phyloP scores from a whole-genome alignment of 2,888 invertebrate genomes.

The Agonopterix subpropinquella region DNA sequence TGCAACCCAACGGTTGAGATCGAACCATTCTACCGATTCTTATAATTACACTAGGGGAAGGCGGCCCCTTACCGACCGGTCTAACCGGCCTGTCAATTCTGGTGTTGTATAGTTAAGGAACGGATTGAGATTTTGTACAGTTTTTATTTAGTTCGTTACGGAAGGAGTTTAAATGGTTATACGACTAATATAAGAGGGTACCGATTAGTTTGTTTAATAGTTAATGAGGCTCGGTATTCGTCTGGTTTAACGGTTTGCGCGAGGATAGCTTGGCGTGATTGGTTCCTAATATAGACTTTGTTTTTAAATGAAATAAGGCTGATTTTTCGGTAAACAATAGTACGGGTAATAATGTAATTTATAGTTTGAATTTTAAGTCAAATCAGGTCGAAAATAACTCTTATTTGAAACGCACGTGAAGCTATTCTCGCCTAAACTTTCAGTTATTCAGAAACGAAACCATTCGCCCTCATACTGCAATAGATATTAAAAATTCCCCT shows the following conservation, averaged over 20 bases:
- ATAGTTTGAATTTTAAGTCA: slow-evolving; percentile 31
- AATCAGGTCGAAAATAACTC: slow-evolving; percentile 31
- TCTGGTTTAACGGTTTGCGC: slow-evolving; percentile 30
- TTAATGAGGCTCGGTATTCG: slow-evolving; percentile 28
- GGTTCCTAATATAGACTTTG: slow-evolving; percentile 69
- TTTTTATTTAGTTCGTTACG: slow-evolving; percentile 20
- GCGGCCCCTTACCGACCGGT: slow-evolving; percentile 41
- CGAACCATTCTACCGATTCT: slow-evolving; percentile 8
- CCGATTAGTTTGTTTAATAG: slow-evolving; percentile 16
- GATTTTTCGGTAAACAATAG: slow-evolving; percentile 55
- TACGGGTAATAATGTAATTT: slow-evolving; percentile 58
- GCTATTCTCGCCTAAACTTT: slow-evolving; percentile 44
- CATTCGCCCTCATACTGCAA: neutral
- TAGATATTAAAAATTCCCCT: neutral
- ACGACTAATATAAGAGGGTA: slow-evolving; percentile 29
- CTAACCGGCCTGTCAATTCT: slow-evolving; percentile 33
- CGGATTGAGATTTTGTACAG: slow-evolving; percentile 52
- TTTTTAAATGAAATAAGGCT: slow-evolving; percentile 59
- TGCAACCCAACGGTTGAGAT: slow-evolving; percentile 67
- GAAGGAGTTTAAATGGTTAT: slow-evolving; percentile 29
- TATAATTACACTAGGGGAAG: slow-evolving; percentile 59
- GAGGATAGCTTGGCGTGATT: slow-evolving; percentile 56
- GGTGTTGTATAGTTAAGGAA: slow-evolving; percentile 31
- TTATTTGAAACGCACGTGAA: slow-evolving; percentile 30
- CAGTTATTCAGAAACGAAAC: neutral